These are phyloP conservation scores for Maniola hyperantus DNA, from an alignment of 2,888 invertebrate species.

Conservation along the genomic window DNA sequence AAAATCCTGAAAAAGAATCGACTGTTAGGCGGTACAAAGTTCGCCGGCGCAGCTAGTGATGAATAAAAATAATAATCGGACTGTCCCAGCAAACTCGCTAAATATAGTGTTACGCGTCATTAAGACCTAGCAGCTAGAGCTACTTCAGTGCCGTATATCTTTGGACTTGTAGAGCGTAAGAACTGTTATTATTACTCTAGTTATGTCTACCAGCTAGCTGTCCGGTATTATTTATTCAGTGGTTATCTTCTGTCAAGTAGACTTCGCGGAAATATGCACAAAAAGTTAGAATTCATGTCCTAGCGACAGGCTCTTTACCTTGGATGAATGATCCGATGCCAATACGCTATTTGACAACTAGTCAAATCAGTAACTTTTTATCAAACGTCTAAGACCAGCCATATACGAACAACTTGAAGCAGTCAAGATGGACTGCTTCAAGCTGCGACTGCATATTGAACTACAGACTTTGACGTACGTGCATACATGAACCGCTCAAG, in stretches of 20 bases:
- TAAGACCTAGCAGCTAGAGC: not conserved
- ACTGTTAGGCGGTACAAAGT: no score
- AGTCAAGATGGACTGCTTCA: no score
- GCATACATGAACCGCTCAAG: no score
- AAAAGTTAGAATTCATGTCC: not conserved
- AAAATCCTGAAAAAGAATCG: no score
- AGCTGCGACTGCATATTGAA: no score
- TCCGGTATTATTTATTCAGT: not conserved
- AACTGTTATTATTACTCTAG: constrained; percentile 6
- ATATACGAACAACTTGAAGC: no score
- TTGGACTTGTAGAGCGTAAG: constrained; percentile 9
- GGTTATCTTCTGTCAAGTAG: not conserved
- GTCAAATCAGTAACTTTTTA: no score
- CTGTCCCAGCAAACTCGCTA: not conserved
- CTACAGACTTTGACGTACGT: no score
- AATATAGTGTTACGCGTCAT: not conserved
- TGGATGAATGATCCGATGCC: no score
- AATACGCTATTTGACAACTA: no score
- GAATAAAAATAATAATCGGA: not conserved
- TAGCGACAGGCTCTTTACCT: not conserved
- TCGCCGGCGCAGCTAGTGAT: no score
- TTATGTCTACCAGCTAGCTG: not conserved
- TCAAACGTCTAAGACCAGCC: no score
- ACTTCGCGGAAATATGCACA: constrained; percentile 2
- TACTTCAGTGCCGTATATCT: not conserved